These are phyloP conservation scores for Chrysocyon brachyurus DNA, from an alignment of 2,797 vertebrate genomes.

Conservation along the genomic window DNA sequence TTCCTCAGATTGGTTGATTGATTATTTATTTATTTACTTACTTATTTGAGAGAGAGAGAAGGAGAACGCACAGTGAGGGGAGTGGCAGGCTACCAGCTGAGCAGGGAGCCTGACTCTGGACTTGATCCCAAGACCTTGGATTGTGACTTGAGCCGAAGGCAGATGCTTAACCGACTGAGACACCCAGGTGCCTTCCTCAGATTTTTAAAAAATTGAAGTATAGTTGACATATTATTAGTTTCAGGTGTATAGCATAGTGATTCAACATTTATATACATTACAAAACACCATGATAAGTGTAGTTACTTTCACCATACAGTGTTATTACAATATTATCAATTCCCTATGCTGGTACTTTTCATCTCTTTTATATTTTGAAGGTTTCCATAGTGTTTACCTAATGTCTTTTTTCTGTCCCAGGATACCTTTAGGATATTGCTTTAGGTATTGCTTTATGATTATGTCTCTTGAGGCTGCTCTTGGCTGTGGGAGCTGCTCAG, in stretches of 20 bases:
- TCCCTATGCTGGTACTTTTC: neutral
- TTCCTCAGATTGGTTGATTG: neutral
- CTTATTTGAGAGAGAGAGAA: too few species aligned
- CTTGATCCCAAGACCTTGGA: too few species aligned
- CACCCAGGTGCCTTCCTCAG: neutral
- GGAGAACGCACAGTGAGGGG: too few species aligned
- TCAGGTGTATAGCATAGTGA: neutral
- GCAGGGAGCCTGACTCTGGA: too few species aligned
- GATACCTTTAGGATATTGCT: neutral
- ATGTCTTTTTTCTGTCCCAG: neutral
- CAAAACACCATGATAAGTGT: neutral
- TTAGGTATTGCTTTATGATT: neutral
- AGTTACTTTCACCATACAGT: neutral
- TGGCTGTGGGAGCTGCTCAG: neutral
- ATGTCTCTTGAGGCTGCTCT: neutral
- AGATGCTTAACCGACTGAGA: too few species aligned
- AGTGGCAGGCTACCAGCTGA: too few species aligned
- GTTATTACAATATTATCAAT: neutral
- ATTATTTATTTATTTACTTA: too few species aligned
- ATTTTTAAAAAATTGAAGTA: neutral
- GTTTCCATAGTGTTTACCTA: constrained; percentile 25
- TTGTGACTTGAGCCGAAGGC: too few species aligned
- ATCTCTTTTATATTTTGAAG: neutral
- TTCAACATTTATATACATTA: neutral
- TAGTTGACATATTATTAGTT: neutral